Conservation (phyloP, 2,113 vertebrate genomes). For the Cettia cetti region DNA sequence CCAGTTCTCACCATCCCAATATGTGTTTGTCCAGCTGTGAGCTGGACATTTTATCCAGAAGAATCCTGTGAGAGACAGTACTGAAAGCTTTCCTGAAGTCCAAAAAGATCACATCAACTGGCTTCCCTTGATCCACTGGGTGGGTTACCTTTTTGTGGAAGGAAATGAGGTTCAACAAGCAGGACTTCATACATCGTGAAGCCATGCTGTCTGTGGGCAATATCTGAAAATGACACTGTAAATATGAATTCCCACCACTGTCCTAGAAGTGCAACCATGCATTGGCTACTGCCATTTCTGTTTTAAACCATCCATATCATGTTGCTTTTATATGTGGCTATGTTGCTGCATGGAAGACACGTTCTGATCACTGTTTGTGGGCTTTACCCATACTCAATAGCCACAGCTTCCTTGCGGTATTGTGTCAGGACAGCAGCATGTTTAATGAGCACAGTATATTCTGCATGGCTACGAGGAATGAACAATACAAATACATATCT, state of each 20-base stretch:
- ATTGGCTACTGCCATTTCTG: not conserved
- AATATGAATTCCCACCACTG: not conserved
- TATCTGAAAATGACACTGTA: not conserved
- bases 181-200: not conserved
- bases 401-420: not conserved
- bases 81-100: not conserved
- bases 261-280: not conserved
- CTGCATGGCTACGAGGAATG: not conserved
- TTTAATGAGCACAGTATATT: not conserved
- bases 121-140: not conserved
- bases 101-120: not conserved
- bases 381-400: not conserved
- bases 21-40: not conserved
- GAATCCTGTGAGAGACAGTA: not conserved
- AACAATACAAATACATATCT: not conserved
- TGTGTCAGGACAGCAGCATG: not conserved
- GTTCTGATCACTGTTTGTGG: not conserved
- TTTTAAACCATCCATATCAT: not conserved
- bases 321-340: not conserved
- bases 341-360: not conserved
- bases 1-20: not conserved
- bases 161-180: not conserved
- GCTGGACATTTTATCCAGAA: not conserved
- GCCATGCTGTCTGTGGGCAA: not conserved
- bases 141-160: not conserved